These are phyloP conservation scores for Apamea epomidion DNA, from an alignment of 2,888 invertebrate genomes.

Conservation along the genomic window DNA sequence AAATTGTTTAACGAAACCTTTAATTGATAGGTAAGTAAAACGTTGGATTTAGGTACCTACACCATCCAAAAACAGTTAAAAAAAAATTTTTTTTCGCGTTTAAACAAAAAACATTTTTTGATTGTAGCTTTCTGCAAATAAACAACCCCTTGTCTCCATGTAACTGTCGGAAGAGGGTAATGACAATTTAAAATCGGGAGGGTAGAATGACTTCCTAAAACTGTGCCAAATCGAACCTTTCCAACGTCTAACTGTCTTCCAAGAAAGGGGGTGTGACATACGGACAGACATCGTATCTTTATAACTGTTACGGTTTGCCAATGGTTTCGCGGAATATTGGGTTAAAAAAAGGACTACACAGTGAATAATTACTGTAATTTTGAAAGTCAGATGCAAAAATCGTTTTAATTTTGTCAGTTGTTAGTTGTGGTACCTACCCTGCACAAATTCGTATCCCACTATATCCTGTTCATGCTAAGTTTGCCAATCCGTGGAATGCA, in stretches of 20 bases:
- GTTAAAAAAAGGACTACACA: neutral
- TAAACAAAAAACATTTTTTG: constrained; percentile 14
- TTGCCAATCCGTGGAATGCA: too few relatives aligned
- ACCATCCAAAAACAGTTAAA: neutral
- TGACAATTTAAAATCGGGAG: constrained; percentile 36
- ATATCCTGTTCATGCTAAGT: too few relatives aligned
- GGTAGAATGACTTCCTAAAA: constrained; percentile 31
- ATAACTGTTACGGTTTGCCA: constrained; percentile 8
- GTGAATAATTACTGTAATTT: too few relatives aligned
- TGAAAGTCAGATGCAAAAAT: too few relatives aligned
- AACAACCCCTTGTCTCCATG: constrained; percentile 6
- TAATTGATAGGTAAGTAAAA: neutral
- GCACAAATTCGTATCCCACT: too few relatives aligned
- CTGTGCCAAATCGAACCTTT: constrained; percentile 51
- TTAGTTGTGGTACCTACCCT: too few relatives aligned
- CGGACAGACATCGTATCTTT: constrained; percentile 1
- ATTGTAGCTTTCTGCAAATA: constrained; percentile 4
- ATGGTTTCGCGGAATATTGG: neutral
- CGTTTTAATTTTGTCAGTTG: too few relatives aligned
- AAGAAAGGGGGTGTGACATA: constrained; percentile 37
- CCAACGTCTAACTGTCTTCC: constrained; percentile 19
- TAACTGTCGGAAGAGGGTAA: constrained; percentile 20
- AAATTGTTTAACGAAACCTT: too few relatives aligned
- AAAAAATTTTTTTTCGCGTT: neutral
- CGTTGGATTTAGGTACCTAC: neutral